Base-by-base conservation (phyloP, 2,797 vertebrate species). In the Antrozous pallidus region DNA sequence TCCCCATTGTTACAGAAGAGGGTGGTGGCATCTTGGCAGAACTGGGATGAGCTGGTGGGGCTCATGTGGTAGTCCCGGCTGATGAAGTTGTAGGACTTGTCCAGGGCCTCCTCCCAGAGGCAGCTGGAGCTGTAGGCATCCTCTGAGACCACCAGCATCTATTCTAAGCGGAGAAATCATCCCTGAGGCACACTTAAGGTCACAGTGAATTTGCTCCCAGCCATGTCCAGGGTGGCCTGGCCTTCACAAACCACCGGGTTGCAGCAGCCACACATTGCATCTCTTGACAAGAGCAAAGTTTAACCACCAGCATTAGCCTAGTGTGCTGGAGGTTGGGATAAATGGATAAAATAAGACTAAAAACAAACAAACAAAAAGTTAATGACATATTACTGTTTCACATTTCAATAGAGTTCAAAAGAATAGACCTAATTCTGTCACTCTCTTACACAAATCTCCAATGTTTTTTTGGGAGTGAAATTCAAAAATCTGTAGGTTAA, bases 1-100 rank as follows among this genome's bases (percentile, higher is more conserved):
- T 61, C 3, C 1, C 99, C 99, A 0, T 99, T 99, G 97, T 99
- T 99, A 96, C 99, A 99, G 98, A 99, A 99, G 3, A 99, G 99
- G 0, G 98, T 61, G 0, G 99, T 99, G 0, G 99, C 99, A 1
- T 98, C 77, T 0, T 97, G 98, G 98, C 99, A 99, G 98, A 99
- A 99, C 2, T 93, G 97, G 0, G 99, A 98, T 0, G 99, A 97
- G 0, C 98, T 96, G 91, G 97, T 95, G 4, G 99, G 98, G 91
- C 99, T 99, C 26, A 63, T 63, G 63, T 31, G 58, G 13, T 33
- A 33, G n/a, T 61, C 58, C 31, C 16, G 99, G 98, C 99, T 99
- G 98, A 99, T 99, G 96, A 99, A 99, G 97, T 99, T 99, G 0
- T 99, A 99, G 0, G 99, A 99, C 85, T 99, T 99, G 97, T 99